Percentiles rank a stretch among this genome's conserved stretches.
phyloP scores from a whole-genome alignment of 1,140 invertebrate genomes.

The Acromyrmex charruanus region DNA sequence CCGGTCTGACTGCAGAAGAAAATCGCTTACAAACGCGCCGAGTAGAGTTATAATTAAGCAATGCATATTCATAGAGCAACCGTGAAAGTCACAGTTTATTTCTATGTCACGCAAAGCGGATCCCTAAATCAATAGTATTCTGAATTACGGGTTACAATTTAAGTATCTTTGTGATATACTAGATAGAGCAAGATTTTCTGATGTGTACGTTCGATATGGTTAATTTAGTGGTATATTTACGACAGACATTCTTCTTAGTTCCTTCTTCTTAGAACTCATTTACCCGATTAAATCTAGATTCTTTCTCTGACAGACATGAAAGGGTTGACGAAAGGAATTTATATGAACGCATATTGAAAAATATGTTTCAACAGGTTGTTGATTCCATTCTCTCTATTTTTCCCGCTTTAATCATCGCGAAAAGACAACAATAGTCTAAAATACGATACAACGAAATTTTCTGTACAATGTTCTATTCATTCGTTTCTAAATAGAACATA shows the following conservation, averaged over 20 bases:
- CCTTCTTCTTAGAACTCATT: not conserved
- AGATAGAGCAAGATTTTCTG: not conserved
- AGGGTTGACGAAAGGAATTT: constrained; percentile 11
- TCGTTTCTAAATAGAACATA: too few species aligned
- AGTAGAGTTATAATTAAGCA: constrained; percentile 37
- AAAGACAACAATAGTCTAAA: constrained; percentile 8
- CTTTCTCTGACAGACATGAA: not conserved
- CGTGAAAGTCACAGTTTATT: constrained; percentile 48
- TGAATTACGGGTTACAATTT: not conserved
- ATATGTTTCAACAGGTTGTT: constrained; percentile 53
- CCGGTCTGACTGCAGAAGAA: constrained; percentile 29
- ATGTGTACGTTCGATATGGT: not conserved
- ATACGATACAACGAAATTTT: not conserved
- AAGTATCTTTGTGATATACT: not conserved
- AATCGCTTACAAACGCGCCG: constrained; percentile 54
- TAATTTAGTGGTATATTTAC: constrained; percentile 19
- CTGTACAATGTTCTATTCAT: not conserved
- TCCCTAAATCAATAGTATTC: not conserved
- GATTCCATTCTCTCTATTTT: not conserved
- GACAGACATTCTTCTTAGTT: not conserved
- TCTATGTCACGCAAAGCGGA: constrained; percentile 15
- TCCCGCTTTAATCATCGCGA: constrained; percentile 21
- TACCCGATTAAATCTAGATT: constrained; percentile 20
- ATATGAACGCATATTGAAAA: not conserved
- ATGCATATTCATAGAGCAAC: constrained; percentile 54